A percentile compares a stretch with the other conserved stretches of the same genome.
phyloP scores from a whole-genome alignment of 2,888 invertebrate genomes.

The Aphodius sticticus region DNA sequence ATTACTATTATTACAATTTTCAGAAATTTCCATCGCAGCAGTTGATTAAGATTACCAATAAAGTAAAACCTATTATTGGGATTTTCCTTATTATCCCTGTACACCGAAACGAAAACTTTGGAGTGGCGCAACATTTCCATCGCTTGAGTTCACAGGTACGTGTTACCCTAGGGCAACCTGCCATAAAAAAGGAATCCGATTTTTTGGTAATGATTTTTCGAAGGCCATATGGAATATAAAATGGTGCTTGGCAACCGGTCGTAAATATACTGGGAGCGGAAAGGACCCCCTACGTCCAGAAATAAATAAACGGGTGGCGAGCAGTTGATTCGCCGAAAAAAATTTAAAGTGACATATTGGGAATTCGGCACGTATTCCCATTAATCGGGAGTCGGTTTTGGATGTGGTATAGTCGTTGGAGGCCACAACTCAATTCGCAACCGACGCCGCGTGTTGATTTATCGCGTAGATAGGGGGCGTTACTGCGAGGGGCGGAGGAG shows the following conservation, averaged over 20 bases:
- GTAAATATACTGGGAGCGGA: not conserved
- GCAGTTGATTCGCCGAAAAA: slow-evolving; percentile 5
- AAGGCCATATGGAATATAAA: not conserved
- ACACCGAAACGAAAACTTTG: no score
- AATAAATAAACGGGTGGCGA: not conserved
- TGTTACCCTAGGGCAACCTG: no score
- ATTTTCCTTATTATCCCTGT: no score
- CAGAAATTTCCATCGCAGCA: no score
- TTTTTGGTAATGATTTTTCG: not conserved
- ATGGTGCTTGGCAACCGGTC: not conserved
- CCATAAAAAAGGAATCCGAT: not conserved
- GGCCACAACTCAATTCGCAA: slow-evolving; percentile 26
- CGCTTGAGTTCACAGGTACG: no score
- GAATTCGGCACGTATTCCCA: slow-evolving; percentile 24
- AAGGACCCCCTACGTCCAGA: not conserved
- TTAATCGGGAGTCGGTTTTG: slow-evolving; percentile 20
- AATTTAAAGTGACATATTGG: slow-evolving; percentile 22
- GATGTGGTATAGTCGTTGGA: slow-evolving; percentile 12
- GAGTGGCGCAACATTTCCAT: no score
- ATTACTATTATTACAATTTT: no score
- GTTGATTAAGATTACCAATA: no score
- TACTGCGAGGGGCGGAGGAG: not conserved
- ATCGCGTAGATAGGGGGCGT: slow-evolving; percentile 21
- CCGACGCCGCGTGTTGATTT: slow-evolving; percentile 26
- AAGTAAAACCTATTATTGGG: no score